A percentile compares a stretch with the other conserved stretches of the same genome.
These are phyloP conservation scores for Mycetomoellerius zeteki DNA, from an alignment of 1,140 invertebrate species.

Conservation along the genomic window DNA sequence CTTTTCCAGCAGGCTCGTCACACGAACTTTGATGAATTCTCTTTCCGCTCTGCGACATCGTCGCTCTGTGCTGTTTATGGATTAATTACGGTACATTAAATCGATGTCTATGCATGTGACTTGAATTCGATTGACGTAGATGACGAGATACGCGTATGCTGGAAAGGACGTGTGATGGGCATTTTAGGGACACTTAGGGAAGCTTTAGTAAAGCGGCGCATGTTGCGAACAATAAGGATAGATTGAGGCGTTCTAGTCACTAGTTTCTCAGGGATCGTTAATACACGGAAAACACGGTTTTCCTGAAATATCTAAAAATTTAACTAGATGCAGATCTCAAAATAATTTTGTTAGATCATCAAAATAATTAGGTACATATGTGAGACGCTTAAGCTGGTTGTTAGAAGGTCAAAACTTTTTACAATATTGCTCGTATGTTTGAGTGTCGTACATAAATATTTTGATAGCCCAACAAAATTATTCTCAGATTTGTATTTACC, in stretches of 20 bases:
- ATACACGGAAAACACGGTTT: background rate
- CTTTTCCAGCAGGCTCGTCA: conserved; percentile 23
- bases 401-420: too few relatives aligned
- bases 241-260: background rate
- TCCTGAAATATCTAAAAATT: too few relatives aligned
- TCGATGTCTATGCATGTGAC: conserved; percentile 48
- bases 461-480: too few relatives aligned
- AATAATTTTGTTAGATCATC: too few relatives aligned
- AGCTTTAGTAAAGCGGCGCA: conserved; percentile 28
- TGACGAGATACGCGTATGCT: conserved; percentile 34
- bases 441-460: too few relatives aligned
- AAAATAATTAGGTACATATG: too few relatives aligned
- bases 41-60: conserved; percentile 20
- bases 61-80: conserved; percentile 43
- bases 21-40: conserved; percentile 19
- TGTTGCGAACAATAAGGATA: conserved; percentile 14
- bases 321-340: too few relatives aligned
- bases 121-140: conserved; percentile 54
- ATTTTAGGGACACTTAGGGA: conserved; percentile 46
- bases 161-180: conserved; percentile 46
- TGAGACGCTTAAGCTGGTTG: too few relatives aligned
- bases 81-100: conserved; percentile 60
- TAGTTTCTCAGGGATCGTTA: background rate
- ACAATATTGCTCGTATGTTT: too few relatives aligned
- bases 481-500: too few relatives aligned